These are phyloP conservation scores for Maniola hyperantus DNA, from an alignment of 2,888 invertebrate species.

Conservation along the genomic window DNA sequence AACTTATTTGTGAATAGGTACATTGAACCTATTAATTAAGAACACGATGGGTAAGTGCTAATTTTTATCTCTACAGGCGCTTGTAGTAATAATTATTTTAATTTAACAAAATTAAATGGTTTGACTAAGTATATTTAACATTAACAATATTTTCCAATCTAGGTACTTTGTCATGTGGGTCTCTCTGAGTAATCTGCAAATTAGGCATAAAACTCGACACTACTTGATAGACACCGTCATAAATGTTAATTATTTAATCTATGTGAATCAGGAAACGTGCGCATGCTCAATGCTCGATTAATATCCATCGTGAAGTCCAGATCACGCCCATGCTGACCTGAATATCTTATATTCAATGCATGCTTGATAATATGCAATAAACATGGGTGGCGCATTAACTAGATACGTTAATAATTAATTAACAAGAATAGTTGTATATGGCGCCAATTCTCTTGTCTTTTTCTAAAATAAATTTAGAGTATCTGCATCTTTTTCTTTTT, in stretches of 20 bases:
- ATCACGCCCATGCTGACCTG: constrained; percentile 44
- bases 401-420: constrained; percentile 18
- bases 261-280: constrained; percentile 33
- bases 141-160: background rate
- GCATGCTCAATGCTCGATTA: constrained; percentile 38
- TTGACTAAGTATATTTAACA: too few species aligned
- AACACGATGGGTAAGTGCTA: too few species aligned
- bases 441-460: too few species aligned
- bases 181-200: constrained; percentile 9
- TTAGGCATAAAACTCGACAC: constrained; percentile 1
- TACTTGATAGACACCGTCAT: too few species aligned
- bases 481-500: too few species aligned
- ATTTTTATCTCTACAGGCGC: too few species aligned
- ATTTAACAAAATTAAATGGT: too few species aligned
- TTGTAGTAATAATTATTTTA: too few species aligned
- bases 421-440: too few species aligned
- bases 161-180: background rate
- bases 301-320: constrained; percentile 40
- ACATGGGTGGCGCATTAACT: constrained; percentile 19
- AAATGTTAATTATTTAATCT: constrained; percentile 28
- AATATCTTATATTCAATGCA: constrained; percentile 41
- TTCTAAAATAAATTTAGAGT: too few species aligned
- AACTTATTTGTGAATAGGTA: too few species aligned
- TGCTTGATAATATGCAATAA: constrained; percentile 34
- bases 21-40: too few species aligned